Base-by-base conservation (phyloP, 2,113 vertebrate species). In the Syrrhaptes paradoxus region DNA sequence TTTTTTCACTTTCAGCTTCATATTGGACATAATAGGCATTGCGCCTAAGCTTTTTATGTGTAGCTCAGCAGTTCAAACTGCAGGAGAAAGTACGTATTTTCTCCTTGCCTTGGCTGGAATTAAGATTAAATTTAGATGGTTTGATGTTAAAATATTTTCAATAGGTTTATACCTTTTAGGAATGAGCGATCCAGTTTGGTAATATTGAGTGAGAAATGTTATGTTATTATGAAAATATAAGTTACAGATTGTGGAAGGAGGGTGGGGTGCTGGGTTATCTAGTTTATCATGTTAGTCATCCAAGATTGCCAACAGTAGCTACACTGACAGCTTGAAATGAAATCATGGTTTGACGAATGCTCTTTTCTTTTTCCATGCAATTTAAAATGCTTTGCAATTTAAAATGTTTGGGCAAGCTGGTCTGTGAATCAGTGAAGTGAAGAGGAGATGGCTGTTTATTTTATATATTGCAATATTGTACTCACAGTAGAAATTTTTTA, bases 211-310 rank as follows among this genome's bases (percentile, higher is more conserved):
- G 74, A 87, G 67, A 89, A 89, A 72, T 95, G 62, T 66, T 67
- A 4, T 67, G 46, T 36, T 87, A 2, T 20, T 87, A 24, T 74
- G 79, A 61, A 88, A 92, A 95, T 90, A 57, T 16, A 82, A 68
- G 14, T 74, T 92, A 46, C 46, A 82, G 85, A 80, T 77, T 81
- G 52, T 87, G 80, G 77, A 73, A 93, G 43, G 90, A 92, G 93
- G 95, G 96, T 94, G 96, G 92, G 89, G 91, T 6, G 8, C 65
- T 88, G 87, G 65, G 63, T 89, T 96, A 92, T 93, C 93, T 94
- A 32, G 76, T 93, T 95, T 92, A 78, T 86, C 88, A 81, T 1
- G 14, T 95, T 95, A 96, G 89, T 97, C 91, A 96, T 58, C 80
- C 80, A 38, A 43, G 49, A 59, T 87, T 94, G 49, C 85, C 54